These are phyloP conservation scores for Zaprionus gabonicus DNA, from an alignment of 1,140 invertebrate species.

Conservation along the genomic window DNA sequence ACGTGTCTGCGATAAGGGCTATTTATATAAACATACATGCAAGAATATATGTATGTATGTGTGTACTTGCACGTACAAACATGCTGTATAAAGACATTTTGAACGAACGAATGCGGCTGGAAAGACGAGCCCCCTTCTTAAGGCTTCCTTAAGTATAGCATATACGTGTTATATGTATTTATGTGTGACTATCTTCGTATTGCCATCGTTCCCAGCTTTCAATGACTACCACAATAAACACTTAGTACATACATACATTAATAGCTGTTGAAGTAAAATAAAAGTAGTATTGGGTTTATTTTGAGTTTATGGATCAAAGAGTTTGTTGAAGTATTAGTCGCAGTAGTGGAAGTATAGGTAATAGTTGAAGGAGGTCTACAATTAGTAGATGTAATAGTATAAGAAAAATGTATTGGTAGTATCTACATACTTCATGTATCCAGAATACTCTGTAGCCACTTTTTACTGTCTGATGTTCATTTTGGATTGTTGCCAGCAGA, in stretches of 20 bases:
- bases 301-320: too few relatives aligned
- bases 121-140: constrained; percentile 61
- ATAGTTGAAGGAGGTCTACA: too few relatives aligned
- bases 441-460: too few relatives aligned
- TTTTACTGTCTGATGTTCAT: background rate
- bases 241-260: too few relatives aligned
- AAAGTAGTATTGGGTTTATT: background rate
- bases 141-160: constrained; percentile 5
- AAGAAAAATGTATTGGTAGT: too few relatives aligned
- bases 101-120: constrained; percentile 20
- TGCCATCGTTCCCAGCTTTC: background rate
- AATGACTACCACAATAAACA: background rate
- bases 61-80: constrained; percentile 4
- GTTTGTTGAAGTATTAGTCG: too few relatives aligned
- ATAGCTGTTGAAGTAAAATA: too few relatives aligned
- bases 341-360: too few relatives aligned
- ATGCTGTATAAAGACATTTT: background rate
- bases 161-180: background rate
- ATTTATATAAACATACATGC: constrained; percentile 50
- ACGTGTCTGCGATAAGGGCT: constrained; percentile 42
- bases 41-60: background rate
- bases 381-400: too few relatives aligned
- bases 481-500: background rate
- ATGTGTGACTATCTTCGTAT: too few relatives aligned
- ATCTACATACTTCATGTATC: too few relatives aligned